Evolutionary conservation across 2,113 vertebrate genomes (phyloP), one percentile per base, ranked within the genome.

Genomic region (Mionectes macconnelli): DNA sequence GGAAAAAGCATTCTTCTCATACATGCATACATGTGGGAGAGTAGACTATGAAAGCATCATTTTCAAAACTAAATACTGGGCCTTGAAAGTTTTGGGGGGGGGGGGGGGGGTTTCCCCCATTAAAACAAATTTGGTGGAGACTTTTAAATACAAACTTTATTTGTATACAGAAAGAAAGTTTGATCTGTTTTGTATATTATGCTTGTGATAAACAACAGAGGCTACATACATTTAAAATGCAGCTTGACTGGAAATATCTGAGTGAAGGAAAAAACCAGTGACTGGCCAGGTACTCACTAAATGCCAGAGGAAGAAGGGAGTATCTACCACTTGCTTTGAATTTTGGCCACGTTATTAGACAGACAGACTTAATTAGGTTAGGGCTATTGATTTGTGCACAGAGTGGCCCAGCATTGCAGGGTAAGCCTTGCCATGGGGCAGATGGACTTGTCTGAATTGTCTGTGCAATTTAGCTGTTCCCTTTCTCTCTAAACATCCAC

Each of bases 21-120:
- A 89, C 22, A 87, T 76, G 57, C 25, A 73, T 40, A 30, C 74
- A 94, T 0, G 0, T 87, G 88, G 68, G 64, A 72, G 42, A 85
- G 33, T 10, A 20, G 68, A 57, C 35, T 80, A 62, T 6, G 6
- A 87, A 93, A 79, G 17, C 60, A 64, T 62, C 68, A 88, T 63
- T 84, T 87, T 73, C 7, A 9, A 95, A 96, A 94, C 87, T 75
- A 95, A 93, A 82, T 45, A 45, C 83, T 92, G 64, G 33, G 56
- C 40, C 52, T 64, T 90, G n/a, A 30, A 88, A 66, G 50, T 52
- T 37, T 21, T 50, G n/a, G n/a, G n/a, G n/a, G n/a, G n/a, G n/a
- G n/a, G n/a, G n/a, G n/a, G n/a, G n/a, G n/a, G n/a, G n/a, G n/a
- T n/a, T n/a, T n/a, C n/a, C n/a, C n/a, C n/a, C n/a, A n/a, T n/a